phyloP scores from a whole-genome alignment of 2,113 vertebrate genomes.

The Oceanodroma tethys region DNA sequence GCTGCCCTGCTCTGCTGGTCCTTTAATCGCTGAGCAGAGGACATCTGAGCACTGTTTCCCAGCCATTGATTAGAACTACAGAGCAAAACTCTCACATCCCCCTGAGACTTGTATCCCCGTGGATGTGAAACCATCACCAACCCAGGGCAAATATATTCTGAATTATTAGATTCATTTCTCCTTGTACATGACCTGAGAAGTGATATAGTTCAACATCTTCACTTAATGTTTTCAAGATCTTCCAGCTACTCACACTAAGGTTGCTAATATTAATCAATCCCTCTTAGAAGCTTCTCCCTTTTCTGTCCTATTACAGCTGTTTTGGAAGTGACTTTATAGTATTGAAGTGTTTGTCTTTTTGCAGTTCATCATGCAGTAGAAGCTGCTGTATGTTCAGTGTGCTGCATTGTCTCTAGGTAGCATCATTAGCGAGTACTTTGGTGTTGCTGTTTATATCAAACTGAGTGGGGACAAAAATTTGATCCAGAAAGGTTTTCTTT shows the following conservation, averaged over 20 bases:
- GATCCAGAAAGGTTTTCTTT: background rate
- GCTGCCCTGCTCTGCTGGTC: background rate
- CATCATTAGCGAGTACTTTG: background rate
- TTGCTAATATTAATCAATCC: background rate
- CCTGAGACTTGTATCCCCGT: background rate
- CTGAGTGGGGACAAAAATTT: rapidly evolving
- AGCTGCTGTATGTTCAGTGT: background rate
- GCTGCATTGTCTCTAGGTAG: background rate
- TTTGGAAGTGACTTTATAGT: background rate
- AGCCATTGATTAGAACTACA: background rate
- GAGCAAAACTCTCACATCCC: background rate
- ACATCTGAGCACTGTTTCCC: background rate
- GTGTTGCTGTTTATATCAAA: background rate
- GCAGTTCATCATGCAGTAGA: background rate
- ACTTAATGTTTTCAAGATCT: background rate
- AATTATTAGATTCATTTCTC: background rate
- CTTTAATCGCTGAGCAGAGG: background rate
- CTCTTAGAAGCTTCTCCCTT: background rate
- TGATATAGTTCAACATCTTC: background rate
- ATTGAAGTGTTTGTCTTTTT: background rate
- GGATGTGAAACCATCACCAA: background rate
- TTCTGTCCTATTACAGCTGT: background rate
- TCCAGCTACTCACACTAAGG: background rate
- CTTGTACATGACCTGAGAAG: background rate
- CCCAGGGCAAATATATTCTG: background rate